Percentiles rank a stretch among this genome's conserved stretches.
phyloP scores from a whole-genome alignment of 2,888 invertebrate genomes.

The Eugnorisma glareosa region DNA sequence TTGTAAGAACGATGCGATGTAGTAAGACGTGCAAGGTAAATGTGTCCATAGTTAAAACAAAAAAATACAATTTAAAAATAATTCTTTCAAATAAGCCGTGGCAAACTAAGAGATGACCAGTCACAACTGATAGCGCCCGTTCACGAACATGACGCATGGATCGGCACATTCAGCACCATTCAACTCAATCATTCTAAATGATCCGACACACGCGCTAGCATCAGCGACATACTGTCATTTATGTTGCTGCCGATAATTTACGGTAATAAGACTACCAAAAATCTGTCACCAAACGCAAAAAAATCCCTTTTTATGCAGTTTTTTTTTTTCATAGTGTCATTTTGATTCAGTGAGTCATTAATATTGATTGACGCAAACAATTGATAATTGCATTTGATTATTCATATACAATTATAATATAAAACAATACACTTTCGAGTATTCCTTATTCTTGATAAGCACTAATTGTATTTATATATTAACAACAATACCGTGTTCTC shows the following conservation, averaged over 20 bases:
- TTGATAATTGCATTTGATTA: neutral
- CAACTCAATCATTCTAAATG: too few species aligned
- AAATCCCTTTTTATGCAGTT: neutral
- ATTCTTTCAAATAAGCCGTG: too few species aligned
- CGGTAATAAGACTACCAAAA: neutral
- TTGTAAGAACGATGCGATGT: too few species aligned
- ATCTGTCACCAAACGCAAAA: neutral
- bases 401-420: neutral
- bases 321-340: too few species aligned
- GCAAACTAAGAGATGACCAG: too few species aligned
- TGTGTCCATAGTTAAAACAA: too few species aligned
- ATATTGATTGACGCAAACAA: slow-evolving; percentile 4
- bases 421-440: slow-evolving; percentile 3
- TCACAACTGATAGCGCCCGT: too few species aligned
- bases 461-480: neutral
- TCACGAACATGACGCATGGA: too few species aligned
- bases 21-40: too few species aligned
- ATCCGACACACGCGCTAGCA: too few species aligned
- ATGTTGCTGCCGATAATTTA: neutral
- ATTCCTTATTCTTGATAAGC: slow-evolving; percentile 8
- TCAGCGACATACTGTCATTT: neutral
- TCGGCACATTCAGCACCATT: too few species aligned
- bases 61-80: too few species aligned
- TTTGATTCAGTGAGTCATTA: neutral
- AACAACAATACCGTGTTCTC: neutral